Evolutionary conservation across 92 coral and sea anemone species (phyloP), one percentile per base, ranked within the genome.

Genomic region (Heliopora coerulea): DNA sequence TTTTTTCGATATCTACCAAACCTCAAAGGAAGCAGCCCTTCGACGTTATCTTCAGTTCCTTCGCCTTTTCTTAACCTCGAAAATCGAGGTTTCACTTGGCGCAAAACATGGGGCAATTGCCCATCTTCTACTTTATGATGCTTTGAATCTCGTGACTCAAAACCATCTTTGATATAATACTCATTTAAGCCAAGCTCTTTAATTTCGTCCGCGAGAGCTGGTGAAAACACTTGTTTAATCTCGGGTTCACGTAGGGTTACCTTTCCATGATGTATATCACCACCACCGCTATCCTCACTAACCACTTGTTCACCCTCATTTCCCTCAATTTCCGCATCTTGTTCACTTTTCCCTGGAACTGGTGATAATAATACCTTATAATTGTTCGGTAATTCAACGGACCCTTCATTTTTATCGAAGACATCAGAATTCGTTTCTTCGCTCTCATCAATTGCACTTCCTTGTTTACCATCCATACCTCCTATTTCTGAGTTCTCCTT

Each of bases 161-260:
- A 70, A 14, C 77, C 77, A 70, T 70, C 77, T 54, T 70, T 70
- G 54, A 70, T 70, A 54, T 70, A 70, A 70, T 70, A 70, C 44
- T 70, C 77, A 8, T 32, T 8, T 23, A 70, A 54, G 25, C 77
- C 77, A 20, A 70, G 62, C 25, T 70, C 77, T 20, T 54, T 70
- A 7, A 70, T 70, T 34, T 70, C 77, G 21, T 70, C 26, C 14
- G 26, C 1, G 50, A 70, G 29, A 5, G 77, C 3, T 19, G 77
- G 62, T 49, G 77, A 70, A 70, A 29, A 70, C 32, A 32, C 28
- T 7, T 70, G 46, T 15, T 30, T 54, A 40, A 27, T 10, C 50
- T 52, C 77, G 9, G 77, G 62, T 19, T 52, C 62, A n/a, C n/a
- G n/a, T n/a, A n/a, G n/a, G 17, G 7, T 30, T 7, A 20, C 59